Base-by-base conservation (phyloP, 2,888 invertebrate genomes). In the Philaethria dido region DNA sequence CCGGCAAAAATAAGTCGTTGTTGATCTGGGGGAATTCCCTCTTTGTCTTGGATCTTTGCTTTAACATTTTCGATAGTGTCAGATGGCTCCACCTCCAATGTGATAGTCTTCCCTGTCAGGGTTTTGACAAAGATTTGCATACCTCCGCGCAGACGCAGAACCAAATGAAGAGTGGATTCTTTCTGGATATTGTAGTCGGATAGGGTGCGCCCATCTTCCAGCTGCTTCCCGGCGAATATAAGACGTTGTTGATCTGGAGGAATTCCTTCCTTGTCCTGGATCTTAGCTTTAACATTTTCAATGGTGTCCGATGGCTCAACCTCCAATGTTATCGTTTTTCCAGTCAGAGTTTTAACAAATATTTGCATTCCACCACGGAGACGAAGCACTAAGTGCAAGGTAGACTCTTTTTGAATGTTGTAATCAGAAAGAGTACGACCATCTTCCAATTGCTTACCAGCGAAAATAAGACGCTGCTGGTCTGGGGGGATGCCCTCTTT, bases 121-220 rank as follows among this genome's bases (percentile, higher is more conserved):
- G n/a, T n/a, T n/a, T n/a, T n/a, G n/a, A n/a, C n/a, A n/a, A n/a
- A n/a, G n/a, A n/a, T n/a, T n/a, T n/a, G n/a, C n/a, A n/a, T n/a
- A n/a, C n/a, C n/a, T n/a, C n/a, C n/a, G n/a, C 57, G 72, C 0
- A 89, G 84, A 79, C 89, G 86, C 0, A 89, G 14, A 0, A 89
- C 89, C 4, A 89, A 50, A 5, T 89, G 89, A 0, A 89, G 80
- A 0, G 89, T 89, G 0, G 88, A 88, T 29, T 89, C 89, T 2
- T 89, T 89, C 6, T 89, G 89, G 5, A 89, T 89, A 13, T 89
- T 89, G 50, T 89, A 89, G 61, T 89, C 89, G 0, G 88, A 88
- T 0, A 89, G 73, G 0, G 88, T 89, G 42, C 89, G 86, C 0
- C 89, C 89, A 74, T 89, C 89, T 62, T 89, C 89, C 0, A 89